Evolutionary conservation across 2,888 invertebrate genomes (phyloP).

Genomic region (Hydrotaea cyrtoneurina): DNA sequence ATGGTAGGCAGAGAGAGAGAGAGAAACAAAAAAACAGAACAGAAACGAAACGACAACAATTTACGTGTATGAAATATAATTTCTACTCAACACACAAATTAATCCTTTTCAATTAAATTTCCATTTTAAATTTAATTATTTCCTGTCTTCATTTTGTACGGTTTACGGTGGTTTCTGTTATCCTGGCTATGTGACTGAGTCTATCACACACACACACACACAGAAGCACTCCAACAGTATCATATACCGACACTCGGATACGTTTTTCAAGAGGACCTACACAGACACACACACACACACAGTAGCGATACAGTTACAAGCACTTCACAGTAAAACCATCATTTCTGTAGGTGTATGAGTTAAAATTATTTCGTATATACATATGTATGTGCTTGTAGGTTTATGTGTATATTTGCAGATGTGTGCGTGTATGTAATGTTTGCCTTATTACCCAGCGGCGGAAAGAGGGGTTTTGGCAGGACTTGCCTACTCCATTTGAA

Average conservation of each 20-base stretch:
- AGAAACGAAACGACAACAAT: constrained; percentile 1
- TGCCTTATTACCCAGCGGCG: not conserved
- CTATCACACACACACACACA: constrained; percentile 1
- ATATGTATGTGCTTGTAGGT: no score
- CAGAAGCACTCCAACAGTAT: no score
- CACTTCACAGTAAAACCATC: not conserved
- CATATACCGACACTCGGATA: no score
- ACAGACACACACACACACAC: not conserved
- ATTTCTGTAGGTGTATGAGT: not conserved
- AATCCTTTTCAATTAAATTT: constrained; percentile 71
- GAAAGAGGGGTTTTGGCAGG: no score
- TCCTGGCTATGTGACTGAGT: constrained; percentile 3
- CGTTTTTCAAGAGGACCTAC: no score
- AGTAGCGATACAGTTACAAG: not conserved
- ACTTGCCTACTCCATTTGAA: no score
- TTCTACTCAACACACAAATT: constrained; percentile 45
- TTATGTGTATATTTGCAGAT: not conserved
- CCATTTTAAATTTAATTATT: constrained; percentile 72
- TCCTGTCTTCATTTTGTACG: constrained; percentile 60
- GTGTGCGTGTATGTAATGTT: not conserved
- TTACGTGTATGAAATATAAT: constrained; percentile 27
- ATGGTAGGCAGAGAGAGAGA: not conserved
- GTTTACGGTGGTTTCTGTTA: not conserved
- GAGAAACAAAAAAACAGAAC: not conserved
- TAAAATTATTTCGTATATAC: not conserved